Evolutionary conservation across 1,140 invertebrate species (phyloP).

Genomic region (Idris sp.): DNA sequence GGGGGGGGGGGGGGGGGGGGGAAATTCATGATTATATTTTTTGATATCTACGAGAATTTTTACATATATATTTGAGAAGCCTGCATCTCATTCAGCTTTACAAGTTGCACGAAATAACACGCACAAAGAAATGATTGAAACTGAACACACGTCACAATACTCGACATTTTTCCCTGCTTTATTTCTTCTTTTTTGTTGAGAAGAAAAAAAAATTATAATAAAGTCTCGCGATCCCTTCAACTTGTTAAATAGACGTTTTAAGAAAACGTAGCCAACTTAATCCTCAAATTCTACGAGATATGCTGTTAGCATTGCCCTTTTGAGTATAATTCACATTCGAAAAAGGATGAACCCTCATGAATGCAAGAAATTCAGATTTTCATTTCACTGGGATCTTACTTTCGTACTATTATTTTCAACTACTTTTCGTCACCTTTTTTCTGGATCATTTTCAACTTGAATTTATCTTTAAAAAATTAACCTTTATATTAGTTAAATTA

Average conservation of each 20-base stretch:
- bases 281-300: constrained; percentile 4
- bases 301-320: constrained; percentile 18
- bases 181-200: too few relatives aligned
- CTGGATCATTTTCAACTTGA: too few relatives aligned
- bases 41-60: too few relatives aligned
- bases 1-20: too few relatives aligned
- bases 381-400: constrained; percentile 7
- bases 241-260: too few relatives aligned
- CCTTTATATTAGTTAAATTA: too few relatives aligned
- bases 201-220: too few relatives aligned
- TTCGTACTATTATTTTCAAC: too few relatives aligned
- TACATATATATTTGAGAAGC: constrained; percentile 54
- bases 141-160: constrained; percentile 14
- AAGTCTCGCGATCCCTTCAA: too few relatives aligned
- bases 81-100: constrained; percentile 46
- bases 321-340: constrained; percentile 18
- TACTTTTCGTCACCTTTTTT: too few relatives aligned
- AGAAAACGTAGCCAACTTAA: constrained; percentile 4
- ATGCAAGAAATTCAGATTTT: constrained; percentile 23
- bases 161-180: not conserved
- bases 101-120: constrained; percentile 53
- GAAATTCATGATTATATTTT: too few relatives aligned
- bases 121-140: constrained; percentile 45
- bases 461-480: too few relatives aligned
- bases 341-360: constrained; percentile 12